Percentiles rank a stretch among this genome's conserved stretches.
Conservation (phyloP, 2,888 invertebrate genomes). For the Colletes collaris region DNA sequence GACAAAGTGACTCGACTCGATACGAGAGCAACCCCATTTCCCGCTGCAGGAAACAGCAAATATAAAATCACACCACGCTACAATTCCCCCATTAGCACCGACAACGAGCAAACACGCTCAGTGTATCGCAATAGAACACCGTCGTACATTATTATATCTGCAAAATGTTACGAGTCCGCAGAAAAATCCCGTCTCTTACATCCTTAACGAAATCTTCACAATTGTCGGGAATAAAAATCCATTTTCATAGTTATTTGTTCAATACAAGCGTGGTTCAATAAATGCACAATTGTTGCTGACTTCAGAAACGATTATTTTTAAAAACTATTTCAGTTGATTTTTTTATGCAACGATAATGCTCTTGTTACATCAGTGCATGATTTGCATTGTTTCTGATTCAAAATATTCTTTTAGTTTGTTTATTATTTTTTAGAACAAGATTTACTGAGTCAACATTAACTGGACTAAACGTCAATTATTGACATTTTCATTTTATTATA, state of each 20-base stretch:
- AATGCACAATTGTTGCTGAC: not conserved
- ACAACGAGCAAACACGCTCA: conserved; percentile 21
- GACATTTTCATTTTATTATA: too few species aligned
- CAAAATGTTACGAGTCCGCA: not conserved
- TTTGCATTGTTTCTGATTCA: too few species aligned
- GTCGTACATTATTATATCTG: conserved; percentile 1
- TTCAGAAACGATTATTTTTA: not conserved
- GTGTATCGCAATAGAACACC: conserved; percentile 11
- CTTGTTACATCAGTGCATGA: too few species aligned
- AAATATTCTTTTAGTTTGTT: too few species aligned
- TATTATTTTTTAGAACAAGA: too few species aligned
- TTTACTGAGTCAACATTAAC: too few species aligned
- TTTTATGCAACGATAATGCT: too few species aligned
- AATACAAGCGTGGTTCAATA: not conserved
- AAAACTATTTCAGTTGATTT: too few species aligned
- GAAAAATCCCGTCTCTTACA: not conserved
- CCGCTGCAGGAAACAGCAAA: conserved; percentile 30
- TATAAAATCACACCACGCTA: conserved; percentile 27
- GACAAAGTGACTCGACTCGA: conserved; percentile 16
- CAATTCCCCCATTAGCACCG: conserved; percentile 28
- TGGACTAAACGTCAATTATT: too few species aligned
- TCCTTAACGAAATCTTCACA: not conserved
- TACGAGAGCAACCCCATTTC: conserved; percentile 30
- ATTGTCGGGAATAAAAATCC: not conserved
- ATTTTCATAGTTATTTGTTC: not conserved